Base-by-base conservation (phyloP, 2,113 vertebrate genomes). In the Xenus cinereus region DNA sequence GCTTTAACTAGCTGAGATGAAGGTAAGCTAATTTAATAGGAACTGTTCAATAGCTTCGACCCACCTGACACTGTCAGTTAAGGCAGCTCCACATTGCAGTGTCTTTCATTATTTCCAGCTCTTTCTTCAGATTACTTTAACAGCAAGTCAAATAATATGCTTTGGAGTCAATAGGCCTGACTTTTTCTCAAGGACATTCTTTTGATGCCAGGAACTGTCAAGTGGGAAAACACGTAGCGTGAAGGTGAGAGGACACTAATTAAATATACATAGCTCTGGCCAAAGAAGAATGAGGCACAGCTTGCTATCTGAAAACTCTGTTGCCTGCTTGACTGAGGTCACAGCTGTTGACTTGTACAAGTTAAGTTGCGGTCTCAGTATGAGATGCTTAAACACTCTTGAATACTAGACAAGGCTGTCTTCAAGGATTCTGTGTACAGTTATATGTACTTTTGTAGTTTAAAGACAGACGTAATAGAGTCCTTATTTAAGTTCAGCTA, bases 241-340 rank as follows among this genome's bases (percentile, higher is more conserved):
- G 98, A 98, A 99, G 98, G 99, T 99, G 98, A 99, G 98, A 99
- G 98, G 98, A 99, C 98, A 98, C 99, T 99, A 99, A 99, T 99
- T 99, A 99, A 99, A 99, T 99, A 98, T 96, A 98, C 98, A 98
- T 98, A 98, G 98, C 97, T 98, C 97, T 95, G 98, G 98, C 98
- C 98, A 99, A 98, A 98, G 98, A 98, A 98, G 98, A 98, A 98
- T 97, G 98, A 98, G 98, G 98, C 98, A 99, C 98, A 99, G 99
- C 98, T 99, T 98, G 98, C 97, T 98, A 98, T 98, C 99, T 98
- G 98, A 99, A 97, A 97, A 98, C 97, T 98, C 98, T 85, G 97
- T 97, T 97, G 98, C 96, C 98, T 98, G 98, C 98, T 98, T 98
- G 98, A 98, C 96, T 97, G 98, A 98, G 98, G 98, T 99, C 99